Conservation (phyloP, 2,113 vertebrate species). For the Tragelaphus imberbis region DNA sequence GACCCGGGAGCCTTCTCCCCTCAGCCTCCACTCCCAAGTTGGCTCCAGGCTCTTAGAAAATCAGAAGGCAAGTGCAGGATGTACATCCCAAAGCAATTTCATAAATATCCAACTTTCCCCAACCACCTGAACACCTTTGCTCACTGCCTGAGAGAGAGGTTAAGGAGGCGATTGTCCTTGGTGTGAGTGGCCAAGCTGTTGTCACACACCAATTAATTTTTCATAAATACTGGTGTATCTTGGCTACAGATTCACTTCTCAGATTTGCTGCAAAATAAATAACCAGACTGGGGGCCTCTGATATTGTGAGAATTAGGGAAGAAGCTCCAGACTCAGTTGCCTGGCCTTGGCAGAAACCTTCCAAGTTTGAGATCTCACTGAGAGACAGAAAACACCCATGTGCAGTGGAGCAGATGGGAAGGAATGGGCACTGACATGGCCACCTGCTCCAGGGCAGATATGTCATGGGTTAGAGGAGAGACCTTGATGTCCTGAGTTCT, state of each 20-base stretch:
- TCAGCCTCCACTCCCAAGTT: not conserved
- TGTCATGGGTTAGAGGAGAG: not conserved
- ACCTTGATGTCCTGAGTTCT: not conserved
- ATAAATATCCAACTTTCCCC: not conserved
- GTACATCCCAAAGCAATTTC: accelerated
- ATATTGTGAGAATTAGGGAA: not conserved
- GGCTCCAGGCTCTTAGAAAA: not conserved
- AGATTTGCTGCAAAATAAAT: not conserved
- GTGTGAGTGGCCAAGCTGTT: not conserved
- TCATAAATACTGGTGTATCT: not conserved
- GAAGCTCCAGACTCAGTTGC: accelerated
- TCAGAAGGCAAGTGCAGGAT: not conserved
- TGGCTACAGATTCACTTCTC: not conserved
- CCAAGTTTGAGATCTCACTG: accelerated
- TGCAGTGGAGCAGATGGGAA: not conserved
- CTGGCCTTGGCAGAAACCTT: not conserved
- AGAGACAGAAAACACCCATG: accelerated
- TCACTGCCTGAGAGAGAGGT: accelerated
- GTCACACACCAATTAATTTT: not conserved
- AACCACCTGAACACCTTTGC: not conserved
- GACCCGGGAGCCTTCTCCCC: not conserved
- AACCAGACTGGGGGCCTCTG: not conserved
- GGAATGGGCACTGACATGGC: accelerated
- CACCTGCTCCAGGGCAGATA: accelerated
- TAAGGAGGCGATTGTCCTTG: not conserved